These are phyloP conservation scores for Aldrovandia affinis DNA, from an alignment of 2,797 vertebrate genomes.

Conservation along the genomic window DNA sequence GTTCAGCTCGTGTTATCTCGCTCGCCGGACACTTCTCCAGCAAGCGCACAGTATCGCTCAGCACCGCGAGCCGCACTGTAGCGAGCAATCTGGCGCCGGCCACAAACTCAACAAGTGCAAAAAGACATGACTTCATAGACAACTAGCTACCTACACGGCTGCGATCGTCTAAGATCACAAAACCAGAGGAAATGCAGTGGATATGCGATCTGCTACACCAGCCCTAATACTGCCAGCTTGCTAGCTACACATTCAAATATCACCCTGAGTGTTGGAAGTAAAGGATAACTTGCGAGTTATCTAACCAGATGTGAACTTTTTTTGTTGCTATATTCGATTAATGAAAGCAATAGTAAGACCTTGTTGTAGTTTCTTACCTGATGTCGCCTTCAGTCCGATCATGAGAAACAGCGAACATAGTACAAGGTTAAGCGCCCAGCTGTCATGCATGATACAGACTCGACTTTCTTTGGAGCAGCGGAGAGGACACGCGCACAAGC, in stretches of 20 bases:
- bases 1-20: neutral
- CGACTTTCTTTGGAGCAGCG: conserved; percentile 31
- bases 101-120: neutral
- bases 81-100: neutral
- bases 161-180: neutral
- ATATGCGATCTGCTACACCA: neutral
- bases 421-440: conserved; percentile 61
- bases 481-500: conserved; percentile 30
- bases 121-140: neutral
- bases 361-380: conserved; percentile 71
- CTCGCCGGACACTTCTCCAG: neutral
- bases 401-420: conserved; percentile 69
- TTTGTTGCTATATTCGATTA: neutral
- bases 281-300: neutral
- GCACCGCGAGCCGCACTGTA: neutral
- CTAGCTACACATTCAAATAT: neutral
- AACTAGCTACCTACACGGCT: neutral
- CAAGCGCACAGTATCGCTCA: neutral
- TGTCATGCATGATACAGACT: conserved; percentile 74
- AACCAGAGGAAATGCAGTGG: neutral
- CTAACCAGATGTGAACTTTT: neutral
- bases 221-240: neutral
- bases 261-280: neutral
- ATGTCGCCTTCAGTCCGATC: conserved; percentile 62
- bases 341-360: neutral